Evolutionary conservation across 2,888 invertebrate species (phyloP), one percentile per base, ranked within the genome.

Genomic region (Diplolepis rosae): DNA sequence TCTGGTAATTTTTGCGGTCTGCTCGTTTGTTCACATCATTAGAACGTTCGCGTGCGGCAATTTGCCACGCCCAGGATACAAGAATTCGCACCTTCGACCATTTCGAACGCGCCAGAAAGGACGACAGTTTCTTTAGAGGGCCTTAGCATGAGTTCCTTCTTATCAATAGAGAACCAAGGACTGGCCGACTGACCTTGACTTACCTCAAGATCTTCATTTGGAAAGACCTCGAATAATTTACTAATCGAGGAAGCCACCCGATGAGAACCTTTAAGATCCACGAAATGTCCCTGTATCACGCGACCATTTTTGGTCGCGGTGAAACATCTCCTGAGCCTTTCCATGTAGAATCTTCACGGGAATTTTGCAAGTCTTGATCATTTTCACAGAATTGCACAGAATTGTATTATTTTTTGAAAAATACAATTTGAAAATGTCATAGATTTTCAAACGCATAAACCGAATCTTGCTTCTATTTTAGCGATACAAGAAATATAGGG

Each of bases 21-120:
- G 82, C 82, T 82, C 82, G 83, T 85, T 85, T 85, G 85, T 85
- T 84, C 83, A 81, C 82, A 80, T 85, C 86, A 86, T 85, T 86
- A 86, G 85, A 81, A 79, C 71, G 77, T 75, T 86, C 83, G 84
- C 86, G 86, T 85, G 86, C 83, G 81, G 82, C 85, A 84, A 85
- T 85, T 86, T 84, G 85, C 86, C 85, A 85, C 86, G 84, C 86
- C 86, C 84, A 82, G 79, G 77, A 69, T 78, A 80, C 82, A 78
- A 84, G 82, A 82, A 83, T 85, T 85, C 82, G 84, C 84, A 84
- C 85, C 86, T 85, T 81, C 80, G 75, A 77, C 77, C 76, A 75
- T 52, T 67, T 67, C 18, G 67, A 69, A 73, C 54, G 48, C 61
- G 15, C 48, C 13, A 42, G 42, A 39, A 18, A 30, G 15, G 7